Evolutionary conservation across 2,797 vertebrate genomes (phyloP).

Genomic region (Brotula barbata): DNA sequence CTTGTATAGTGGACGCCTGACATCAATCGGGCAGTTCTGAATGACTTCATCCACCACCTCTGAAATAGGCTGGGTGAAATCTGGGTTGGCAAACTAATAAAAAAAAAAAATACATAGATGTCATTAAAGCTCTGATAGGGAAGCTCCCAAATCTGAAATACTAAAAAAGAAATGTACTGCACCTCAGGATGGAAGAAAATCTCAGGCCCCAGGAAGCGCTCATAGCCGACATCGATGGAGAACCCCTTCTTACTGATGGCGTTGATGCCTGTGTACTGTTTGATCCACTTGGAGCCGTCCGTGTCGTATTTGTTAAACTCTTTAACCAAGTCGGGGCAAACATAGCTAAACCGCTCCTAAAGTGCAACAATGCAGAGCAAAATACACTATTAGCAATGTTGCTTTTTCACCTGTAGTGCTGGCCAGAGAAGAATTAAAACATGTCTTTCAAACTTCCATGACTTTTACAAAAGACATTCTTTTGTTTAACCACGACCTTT

Average conservation of each 20-base stretch:
- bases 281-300: slow-evolving; percentile 86
- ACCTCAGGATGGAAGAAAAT: slow-evolving; percentile 93
- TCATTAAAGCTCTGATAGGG: too few species aligned
- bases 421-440: slow-evolving; percentile 21
- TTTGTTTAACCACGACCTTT: too few species aligned
- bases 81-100: slow-evolving; percentile 91
- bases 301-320: slow-evolving; percentile 86
- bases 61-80: slow-evolving; percentile 90
- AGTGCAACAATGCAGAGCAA: too few species aligned
- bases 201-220: slow-evolving; percentile 90
- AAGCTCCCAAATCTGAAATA: too few species aligned
- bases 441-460: too few species aligned
- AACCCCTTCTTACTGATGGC: slow-evolving; percentile 83
- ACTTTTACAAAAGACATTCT: too few species aligned
- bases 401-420: too few species aligned
- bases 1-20: slow-evolving; percentile 88
- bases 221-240: slow-evolving; percentile 87
- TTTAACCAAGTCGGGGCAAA: slow-evolving; percentile 81
- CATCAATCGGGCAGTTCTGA: slow-evolving; percentile 90
- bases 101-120: too few species aligned
- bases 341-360: slow-evolving; percentile 68
- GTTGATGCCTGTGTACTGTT: slow-evolving; percentile 84
- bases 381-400: too few species aligned
- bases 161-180: too few species aligned
- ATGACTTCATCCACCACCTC: slow-evolving; percentile 89